Conservation (phyloP, 2,113 vertebrate species). For the Cepphus grylle region DNA sequence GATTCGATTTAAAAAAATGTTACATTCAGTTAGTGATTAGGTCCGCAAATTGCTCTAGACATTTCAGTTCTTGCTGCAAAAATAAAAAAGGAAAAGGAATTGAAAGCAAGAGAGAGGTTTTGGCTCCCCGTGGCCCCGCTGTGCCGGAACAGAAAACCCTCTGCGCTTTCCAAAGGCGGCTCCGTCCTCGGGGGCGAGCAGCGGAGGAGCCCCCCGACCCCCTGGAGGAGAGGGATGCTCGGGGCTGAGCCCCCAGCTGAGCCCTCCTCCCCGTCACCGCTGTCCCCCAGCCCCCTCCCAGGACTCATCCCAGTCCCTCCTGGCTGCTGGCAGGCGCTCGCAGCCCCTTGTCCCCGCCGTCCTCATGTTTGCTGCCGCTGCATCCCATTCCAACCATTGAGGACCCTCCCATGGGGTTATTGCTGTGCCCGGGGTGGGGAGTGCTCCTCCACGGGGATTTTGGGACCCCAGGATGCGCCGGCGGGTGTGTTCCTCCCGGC, state of each 20-base stretch:
- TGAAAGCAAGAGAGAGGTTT: conserved; percentile 24
- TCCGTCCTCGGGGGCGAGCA: neutral
- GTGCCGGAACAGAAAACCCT: neutral
- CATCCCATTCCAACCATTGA: neutral
- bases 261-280: neutral
- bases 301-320: neutral
- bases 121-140: neutral
- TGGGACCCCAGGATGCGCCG: neutral
- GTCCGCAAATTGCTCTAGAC: conserved; percentile 49
- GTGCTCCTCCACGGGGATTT: rapidly evolving
- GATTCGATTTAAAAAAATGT: conserved; percentile 53
- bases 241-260: neutral
- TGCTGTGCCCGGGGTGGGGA: neutral
- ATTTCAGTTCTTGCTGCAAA: conserved; percentile 35
- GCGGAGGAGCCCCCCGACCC: neutral
- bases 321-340: neutral
- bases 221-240: neutral
- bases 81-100: conserved; percentile 19
- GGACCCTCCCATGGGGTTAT: neutral
- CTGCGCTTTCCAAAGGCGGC: neutral
- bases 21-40: conserved; percentile 46
- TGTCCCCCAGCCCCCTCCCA: neutral
- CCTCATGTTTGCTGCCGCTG: rapidly evolving
- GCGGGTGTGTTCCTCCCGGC: neutral
- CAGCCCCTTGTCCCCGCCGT: neutral